phyloP scores from a whole-genome alignment of 2,113 vertebrate genomes.

The human region GRCh38 chr4:37919501-37920000 shows the following conservation, averaged over 20 bases:
- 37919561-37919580: not conserved
- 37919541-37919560: not conserved
- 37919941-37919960: too few relatives aligned
- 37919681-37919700: not conserved
- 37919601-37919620: slow-evolving; percentile 34
- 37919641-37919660: not conserved
- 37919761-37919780: not conserved
- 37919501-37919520: slow-evolving; percentile 6
- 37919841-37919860: too few relatives aligned
- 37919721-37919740: not conserved
- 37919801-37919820: not conserved
- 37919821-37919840: not conserved
- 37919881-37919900: too few relatives aligned
- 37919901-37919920: too few relatives aligned
- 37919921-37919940: too few relatives aligned
- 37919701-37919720: not conserved
- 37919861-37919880: too few relatives aligned
- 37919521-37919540: not conserved
- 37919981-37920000: too few relatives aligned
- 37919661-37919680: not conserved
- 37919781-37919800: not conserved
- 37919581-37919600: not conserved
- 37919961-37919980: too few relatives aligned
- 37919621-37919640: not conserved
- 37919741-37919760: not conserved